Evolutionary conservation across 2,113 vertebrate species (phyloP), one percentile per base, ranked within the genome.

Genomic region (Charadrius vociferus): DNA sequence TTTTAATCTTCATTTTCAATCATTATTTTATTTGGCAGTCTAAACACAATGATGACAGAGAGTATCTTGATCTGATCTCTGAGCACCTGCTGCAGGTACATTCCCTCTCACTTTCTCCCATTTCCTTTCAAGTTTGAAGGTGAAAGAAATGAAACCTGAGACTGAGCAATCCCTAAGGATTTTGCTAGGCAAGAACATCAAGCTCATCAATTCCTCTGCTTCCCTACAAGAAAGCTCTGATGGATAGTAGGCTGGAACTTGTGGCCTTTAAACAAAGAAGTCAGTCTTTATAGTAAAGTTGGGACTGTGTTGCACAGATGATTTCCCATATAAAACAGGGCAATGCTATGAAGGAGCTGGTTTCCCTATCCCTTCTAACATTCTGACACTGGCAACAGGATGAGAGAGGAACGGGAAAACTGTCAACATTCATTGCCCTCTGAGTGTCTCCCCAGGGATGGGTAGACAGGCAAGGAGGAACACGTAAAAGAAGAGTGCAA

Each of bases 1-100:
- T 89, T 95, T 95, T 96, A 94, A 96, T 95, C 84, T 93, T 91
- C 66, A 94, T 95, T 96, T 95, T 88, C 88, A 94, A 96, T 86
- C 74, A 96, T 95, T 95, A 89, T 93, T 96, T 95, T 74, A 91
- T 93, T 97, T 90, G 88, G 68, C 88, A 96, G 95, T 75, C 70
- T 82, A 93, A 96, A 96, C 73, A 87, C 62, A 50, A 61, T n/a
- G 43, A 93, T 53, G 73, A 80, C 63, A 90, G 65, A 68, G 70
- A 47, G 39, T 77, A 82, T 77, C 79, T 86, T 75, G 53, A 88
- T 41, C 81, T 3, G 7, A 65, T 65, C 63, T 90, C 62, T 55
- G 36, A 91, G 71, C 49, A 91, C 74, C 81, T 95, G 66, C 67
- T 90, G 49, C 78, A 96, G 95, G 94, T 95, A 72, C 36, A 7